Base-by-base conservation (phyloP, 2,113 vertebrate species). In the Mesitornis unicolor region DNA sequence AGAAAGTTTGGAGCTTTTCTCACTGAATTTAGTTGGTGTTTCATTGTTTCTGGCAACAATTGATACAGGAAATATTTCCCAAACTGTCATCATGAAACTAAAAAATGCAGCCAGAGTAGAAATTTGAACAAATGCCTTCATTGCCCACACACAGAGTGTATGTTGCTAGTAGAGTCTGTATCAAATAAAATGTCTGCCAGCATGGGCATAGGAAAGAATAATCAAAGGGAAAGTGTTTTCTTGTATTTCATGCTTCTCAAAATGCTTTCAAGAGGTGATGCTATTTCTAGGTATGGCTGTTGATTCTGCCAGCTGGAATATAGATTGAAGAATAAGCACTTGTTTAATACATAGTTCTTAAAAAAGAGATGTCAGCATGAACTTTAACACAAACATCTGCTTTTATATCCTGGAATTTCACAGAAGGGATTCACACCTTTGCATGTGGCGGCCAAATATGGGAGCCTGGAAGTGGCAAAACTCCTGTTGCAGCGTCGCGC, bases 391-490 rank as follows among this genome's bases (percentile, higher is more conserved):
- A 35, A 50, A 16, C 9, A 25, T 11, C 50, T 68, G 24, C 11
- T 45, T 56, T 69, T 74, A 4, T 93, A 48, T 64, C 51, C 18
- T 92, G 93, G 20, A 7, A 35, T 90, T 88, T 87, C 91, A 65
- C 98, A 99, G 99, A 99, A 99, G 97, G 99, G 99, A 70, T 99
- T 99, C 75, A 99, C 99, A 20, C 99, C 99, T 1, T 92, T 99
- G 78, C 99, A 99, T 6, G 99, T 99, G 84, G 99, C 99, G 0
- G 98, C 99, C 64, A 99, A 99, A 89, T 99, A 99, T 0, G 99
- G 99, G 93, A 99, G 99, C 97, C 97, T 99, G 83, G 99, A 99
- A 88, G 99, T 99, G 70, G 99, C 99, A 48, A 99, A 99, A 91
- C 99, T 99, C 13, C 98, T 99, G 65, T 97, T 99, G 91, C 99